phyloP scores from a whole-genome alignment of 2,797 vertebrate species.

The Vipera latastei region DNA sequence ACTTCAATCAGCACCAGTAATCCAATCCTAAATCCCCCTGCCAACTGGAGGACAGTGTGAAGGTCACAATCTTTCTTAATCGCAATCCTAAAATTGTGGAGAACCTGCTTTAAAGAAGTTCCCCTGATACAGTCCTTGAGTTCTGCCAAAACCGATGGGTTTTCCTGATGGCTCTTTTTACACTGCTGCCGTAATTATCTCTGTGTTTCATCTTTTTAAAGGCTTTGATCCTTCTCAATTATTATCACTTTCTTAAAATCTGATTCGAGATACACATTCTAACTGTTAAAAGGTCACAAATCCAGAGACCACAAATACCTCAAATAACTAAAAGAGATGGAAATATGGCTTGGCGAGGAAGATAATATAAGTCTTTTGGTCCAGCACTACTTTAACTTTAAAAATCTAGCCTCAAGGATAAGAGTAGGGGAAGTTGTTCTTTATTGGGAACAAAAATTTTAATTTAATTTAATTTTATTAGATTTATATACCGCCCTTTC shows the following conservation, averaged over 20 bases:
- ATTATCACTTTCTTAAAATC: neutral
- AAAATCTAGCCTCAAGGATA: neutral
- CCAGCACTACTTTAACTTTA: neutral
- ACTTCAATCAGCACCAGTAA: neutral
- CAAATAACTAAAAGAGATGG: slow-evolving; percentile 28
- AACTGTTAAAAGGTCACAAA: neutral
- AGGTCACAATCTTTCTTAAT: neutral
- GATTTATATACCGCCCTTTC: too few species aligned
- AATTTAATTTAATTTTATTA: too few species aligned
- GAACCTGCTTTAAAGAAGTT: neutral
- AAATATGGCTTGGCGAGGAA: slow-evolving; percentile 11
- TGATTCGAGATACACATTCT: neutral
- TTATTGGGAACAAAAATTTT: neutral
- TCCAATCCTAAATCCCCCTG: too few species aligned
- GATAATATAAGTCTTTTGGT: slow-evolving; percentile 40
- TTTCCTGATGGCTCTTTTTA: neutral
- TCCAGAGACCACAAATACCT: neutral
- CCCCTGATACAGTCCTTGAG: neutral
- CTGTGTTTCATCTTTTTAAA: neutral
- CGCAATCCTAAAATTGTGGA: neutral
- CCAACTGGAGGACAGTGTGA: neutral
- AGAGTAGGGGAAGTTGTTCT: neutral
- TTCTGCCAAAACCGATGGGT: neutral
- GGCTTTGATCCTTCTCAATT: neutral
- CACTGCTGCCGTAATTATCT: neutral